Conservation (phyloP, 2,797 vertebrate genomes). For the Hypotaenidia philippensis region DNA sequence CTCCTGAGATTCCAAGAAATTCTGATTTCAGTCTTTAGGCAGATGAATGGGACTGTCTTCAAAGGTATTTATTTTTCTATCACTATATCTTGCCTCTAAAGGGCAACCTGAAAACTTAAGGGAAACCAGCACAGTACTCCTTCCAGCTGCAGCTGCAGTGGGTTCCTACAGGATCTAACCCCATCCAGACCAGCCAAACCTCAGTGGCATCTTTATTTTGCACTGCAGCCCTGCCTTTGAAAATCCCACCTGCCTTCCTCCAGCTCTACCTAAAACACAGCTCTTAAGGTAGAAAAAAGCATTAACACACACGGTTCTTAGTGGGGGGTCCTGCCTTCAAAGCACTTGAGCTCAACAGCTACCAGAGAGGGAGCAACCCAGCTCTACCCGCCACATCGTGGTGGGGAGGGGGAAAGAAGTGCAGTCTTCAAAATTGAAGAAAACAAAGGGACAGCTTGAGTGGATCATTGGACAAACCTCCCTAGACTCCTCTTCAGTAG, state of each 20-base stretch:
- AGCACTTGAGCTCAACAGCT: background rate
- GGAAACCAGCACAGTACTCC: background rate
- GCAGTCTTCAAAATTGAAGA: background rate
- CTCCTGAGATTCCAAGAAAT: background rate
- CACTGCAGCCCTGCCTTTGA: background rate
- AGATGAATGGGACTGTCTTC: background rate
- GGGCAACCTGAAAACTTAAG: background rate
- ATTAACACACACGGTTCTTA: background rate
- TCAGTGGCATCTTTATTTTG: rapidly evolving
- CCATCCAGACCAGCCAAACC: background rate
- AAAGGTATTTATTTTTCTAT: background rate
- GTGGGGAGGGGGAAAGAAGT: background rate
- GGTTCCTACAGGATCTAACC: background rate
- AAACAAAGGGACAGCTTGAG: background rate
- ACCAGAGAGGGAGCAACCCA: background rate
- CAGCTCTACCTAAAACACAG: background rate
- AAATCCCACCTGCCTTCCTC: background rate
- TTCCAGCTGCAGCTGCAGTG: background rate
- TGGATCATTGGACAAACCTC: background rate
- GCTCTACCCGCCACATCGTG: rapidly evolving
- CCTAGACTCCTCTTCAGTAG: background rate
- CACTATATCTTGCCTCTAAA: background rate
- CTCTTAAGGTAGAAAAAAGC: background rate
- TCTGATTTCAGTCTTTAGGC: background rate
- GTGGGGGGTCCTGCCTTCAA: background rate